Evolutionary conservation across 1,140 invertebrate genomes (phyloP).

Genomic region (Drosophila mojavensis): DNA sequence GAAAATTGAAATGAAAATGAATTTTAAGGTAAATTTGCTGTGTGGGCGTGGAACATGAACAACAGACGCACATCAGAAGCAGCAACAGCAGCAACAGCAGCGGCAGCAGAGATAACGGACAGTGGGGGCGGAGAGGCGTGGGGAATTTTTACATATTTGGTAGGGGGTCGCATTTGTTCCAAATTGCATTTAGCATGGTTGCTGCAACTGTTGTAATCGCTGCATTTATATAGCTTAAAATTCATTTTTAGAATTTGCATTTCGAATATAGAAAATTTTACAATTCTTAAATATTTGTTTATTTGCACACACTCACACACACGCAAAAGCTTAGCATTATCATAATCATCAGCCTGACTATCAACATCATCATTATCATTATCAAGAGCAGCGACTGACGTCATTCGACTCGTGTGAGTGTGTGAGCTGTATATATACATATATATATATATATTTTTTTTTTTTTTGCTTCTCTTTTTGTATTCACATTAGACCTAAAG

Average conservation of each 20-base stretch:
- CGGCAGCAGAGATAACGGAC: neutral
- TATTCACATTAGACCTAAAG: conserved; percentile 11
- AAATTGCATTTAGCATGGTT: conserved; percentile 70
- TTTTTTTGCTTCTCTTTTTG: conserved; percentile 1
- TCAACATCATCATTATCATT: neutral
- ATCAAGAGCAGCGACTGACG: conserved; percentile 13
- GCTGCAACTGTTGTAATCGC: conserved; percentile 33
- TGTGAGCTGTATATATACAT: neutral
- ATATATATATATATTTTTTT: neutral
- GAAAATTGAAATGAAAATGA: conserved; percentile 57
- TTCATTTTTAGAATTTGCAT: conserved; percentile 2
- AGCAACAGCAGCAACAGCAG: neutral
- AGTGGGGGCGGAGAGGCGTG: neutral
- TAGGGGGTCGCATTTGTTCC: conserved; percentile 32
- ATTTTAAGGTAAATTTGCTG: conserved; percentile 77
- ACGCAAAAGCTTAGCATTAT: no score
- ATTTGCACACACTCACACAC: neutral
- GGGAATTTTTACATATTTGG: neutral
- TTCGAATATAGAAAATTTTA: neutral
- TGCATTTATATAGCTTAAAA: conserved; percentile 35
- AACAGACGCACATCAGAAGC: conserved; percentile 16
- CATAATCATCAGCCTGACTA: neutral
- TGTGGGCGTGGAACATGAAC: conserved; percentile 51
- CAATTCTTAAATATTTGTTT: conserved; percentile 12
- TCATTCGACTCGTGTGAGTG: conserved; percentile 5